Conservation (phyloP, 2,113 vertebrate species). For the Dolichallabes microphthalmus region DNA sequence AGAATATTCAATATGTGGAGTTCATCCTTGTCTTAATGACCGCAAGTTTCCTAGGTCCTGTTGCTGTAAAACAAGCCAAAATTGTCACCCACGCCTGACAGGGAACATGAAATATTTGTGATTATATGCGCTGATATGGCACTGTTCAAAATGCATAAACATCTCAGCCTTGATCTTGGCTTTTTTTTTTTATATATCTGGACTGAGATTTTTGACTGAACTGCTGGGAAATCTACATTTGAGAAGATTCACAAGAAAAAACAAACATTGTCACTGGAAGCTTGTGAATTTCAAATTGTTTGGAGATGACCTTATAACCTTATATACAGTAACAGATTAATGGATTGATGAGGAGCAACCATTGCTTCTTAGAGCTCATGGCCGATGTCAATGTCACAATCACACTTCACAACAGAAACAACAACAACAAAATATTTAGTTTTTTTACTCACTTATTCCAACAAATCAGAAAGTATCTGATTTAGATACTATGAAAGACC, state of each 20-base stretch:
- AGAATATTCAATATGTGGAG: background rate
- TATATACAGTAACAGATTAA: too few relatives aligned
- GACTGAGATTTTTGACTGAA: background rate
- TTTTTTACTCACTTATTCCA: background rate
- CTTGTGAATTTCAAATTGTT: background rate
- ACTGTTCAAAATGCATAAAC: background rate
- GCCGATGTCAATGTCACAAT: background rate
- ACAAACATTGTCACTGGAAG: background rate
- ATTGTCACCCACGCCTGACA: too few relatives aligned
- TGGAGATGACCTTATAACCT: background rate
- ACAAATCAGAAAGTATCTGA: background rate
- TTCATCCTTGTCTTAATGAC: too few relatives aligned
- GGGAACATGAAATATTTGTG: background rate
- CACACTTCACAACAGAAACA: background rate
- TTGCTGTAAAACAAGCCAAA: too few relatives aligned
- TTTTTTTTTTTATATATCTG: too few relatives aligned
- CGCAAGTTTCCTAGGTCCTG: too few relatives aligned
- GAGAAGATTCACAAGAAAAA: background rate
- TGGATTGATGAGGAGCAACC: background rate
- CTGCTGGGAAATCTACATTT: background rate
- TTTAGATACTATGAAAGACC: background rate
- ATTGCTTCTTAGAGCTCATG: background rate
- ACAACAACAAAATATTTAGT: background rate
- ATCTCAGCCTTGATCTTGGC: background rate
- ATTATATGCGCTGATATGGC: background rate